These are phyloP conservation scores for Steatornis caripensis DNA, from an alignment of 2,113 vertebrate species.

Conservation along the genomic window DNA sequence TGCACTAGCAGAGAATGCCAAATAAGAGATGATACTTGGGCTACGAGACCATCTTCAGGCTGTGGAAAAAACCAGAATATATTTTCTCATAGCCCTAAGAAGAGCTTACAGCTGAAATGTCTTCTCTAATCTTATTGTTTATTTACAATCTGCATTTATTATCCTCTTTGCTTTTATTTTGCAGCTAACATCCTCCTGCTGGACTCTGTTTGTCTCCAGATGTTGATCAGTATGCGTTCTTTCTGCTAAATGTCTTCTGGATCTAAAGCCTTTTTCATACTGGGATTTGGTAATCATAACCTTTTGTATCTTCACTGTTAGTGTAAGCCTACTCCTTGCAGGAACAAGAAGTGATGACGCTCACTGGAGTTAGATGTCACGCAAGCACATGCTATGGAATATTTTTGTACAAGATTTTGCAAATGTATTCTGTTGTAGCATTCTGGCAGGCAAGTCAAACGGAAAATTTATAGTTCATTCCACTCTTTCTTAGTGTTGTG, in stretches of 20 bases:
- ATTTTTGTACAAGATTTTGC: background rate
- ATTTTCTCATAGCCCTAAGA: constrained; percentile 16
- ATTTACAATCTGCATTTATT: background rate
- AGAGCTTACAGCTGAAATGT: background rate
- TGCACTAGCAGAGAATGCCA: background rate
- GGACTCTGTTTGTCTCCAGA: background rate
- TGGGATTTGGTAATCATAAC: background rate
- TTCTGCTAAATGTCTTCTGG: background rate
- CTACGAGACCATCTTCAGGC: background rate
- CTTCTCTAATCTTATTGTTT: background rate
- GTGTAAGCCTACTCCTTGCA: background rate
- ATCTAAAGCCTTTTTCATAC: background rate
- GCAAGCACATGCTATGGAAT: background rate
- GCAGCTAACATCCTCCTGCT: background rate
- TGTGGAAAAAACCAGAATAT: background rate
- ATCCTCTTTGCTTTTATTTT: constrained; percentile 14
- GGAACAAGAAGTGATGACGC: background rate
- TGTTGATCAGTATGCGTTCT: background rate
- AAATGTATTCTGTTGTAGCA: background rate
- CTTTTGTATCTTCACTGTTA: background rate
- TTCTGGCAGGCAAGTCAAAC: background rate
- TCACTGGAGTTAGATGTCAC: background rate
- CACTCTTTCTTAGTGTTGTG: too few species aligned
- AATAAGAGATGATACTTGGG: background rate
- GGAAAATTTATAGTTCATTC: background rate